A percentile compares a stretch with the other conserved stretches of the same genome.
These are phyloP conservation scores for Halcyon smyrnensis DNA, from an alignment of 2,797 vertebrate genomes.

Conservation along the genomic window DNA sequence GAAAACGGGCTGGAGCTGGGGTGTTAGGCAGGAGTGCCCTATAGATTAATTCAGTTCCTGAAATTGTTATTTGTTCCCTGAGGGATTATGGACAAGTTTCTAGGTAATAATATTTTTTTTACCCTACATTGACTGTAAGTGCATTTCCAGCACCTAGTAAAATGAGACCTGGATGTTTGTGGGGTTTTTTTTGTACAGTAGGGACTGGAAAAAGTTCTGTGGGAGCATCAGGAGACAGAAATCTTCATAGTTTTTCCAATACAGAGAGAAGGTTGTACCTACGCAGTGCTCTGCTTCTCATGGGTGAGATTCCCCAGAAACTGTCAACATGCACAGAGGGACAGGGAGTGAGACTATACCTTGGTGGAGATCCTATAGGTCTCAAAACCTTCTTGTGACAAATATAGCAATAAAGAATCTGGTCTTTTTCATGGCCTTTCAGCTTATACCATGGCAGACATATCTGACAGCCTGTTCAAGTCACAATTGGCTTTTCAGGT, in stretches of 20 bases:
- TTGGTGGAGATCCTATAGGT: neutral
- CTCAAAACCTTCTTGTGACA: neutral
- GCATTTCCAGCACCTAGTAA: neutral
- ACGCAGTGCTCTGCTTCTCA: neutral
- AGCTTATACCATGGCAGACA: neutral
- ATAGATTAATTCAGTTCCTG: neutral
- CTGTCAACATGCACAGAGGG: rapidly evolving
- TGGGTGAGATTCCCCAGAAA: neutral
- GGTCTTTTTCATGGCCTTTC: neutral
- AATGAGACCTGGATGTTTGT: neutral
- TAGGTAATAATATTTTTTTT: neutral
- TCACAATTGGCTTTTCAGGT: neutral
- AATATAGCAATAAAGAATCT: neutral
- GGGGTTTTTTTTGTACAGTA: neutral
- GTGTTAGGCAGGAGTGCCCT: neutral
- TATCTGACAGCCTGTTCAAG: neutral
- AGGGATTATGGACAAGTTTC: neutral
- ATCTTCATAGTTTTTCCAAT: neutral
- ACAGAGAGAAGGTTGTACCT: neutral
- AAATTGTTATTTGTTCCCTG: neutral
- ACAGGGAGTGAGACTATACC: rapidly evolving
- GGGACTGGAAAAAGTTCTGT: neutral
- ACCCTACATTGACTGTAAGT: neutral
- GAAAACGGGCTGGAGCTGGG: neutral
- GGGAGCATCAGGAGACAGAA: neutral